Base-by-base conservation (phyloP, 2,797 vertebrate genomes). In the Clarias pachynema region DNA sequence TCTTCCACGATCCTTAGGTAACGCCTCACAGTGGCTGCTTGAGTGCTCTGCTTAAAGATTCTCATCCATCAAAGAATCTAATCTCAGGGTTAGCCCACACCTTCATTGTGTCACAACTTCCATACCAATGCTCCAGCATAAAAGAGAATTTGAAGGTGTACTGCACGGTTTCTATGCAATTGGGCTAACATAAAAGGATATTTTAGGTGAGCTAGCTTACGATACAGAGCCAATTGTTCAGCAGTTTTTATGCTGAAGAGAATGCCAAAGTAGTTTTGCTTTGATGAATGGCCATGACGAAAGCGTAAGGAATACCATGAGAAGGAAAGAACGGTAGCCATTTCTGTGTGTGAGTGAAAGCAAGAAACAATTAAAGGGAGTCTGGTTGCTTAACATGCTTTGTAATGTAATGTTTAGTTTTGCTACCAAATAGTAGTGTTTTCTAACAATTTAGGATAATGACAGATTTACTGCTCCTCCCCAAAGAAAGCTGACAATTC, bases 41-140 rank as follows among this genome's bases (percentile, higher is more conserved):
- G 92, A 94, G 84, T 89, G 90, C 86, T 83, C 90, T 7, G 59
- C 89, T 89, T 92, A 91, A 94, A 94, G 94, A 92, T 83, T 75
- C 90, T 93, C 92, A 94, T 94, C 94, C 92, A 94, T 95, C 94
- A 95, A 92, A 15, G 88, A 37, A 66, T 89, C 91, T 94, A 94
- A 95, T 94, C 94, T 94, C 91, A 92, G 91, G 91, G 90, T 93
- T 89, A 88, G 40, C 59, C 90, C 92, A 92, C 94, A 93, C 92
- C 87, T 93, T 91, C 92, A 93, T 95, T 95, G 94, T 94, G 85
- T 82, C 34, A 56, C 87, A 89, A 56, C 87, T 93, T 94, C 92
- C 93, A 88, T 91, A 88, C 81, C 88, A 90, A 91, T 92, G 92
- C 93, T 88, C 92, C 84, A 91, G 81, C 89, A 95, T 93, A 94